Conservation (phyloP, 2,113 vertebrate species). For the Prietella phreatophila region DNA sequence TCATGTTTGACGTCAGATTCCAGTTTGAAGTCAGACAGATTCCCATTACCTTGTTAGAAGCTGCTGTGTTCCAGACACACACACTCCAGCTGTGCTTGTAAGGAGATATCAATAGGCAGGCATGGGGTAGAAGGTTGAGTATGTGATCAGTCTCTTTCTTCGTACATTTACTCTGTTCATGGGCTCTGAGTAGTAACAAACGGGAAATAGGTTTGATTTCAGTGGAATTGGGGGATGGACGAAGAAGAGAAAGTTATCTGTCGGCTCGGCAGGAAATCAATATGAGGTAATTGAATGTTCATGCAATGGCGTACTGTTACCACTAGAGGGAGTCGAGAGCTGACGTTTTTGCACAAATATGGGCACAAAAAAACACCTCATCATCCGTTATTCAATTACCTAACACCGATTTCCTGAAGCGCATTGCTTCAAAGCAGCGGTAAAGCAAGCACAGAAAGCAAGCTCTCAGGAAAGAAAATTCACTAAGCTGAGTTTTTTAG, state of each 20-base stretch:
- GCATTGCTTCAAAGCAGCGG: neutral
- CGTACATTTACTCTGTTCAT: conserved; percentile 22
- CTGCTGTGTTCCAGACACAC: conserved; percentile 10
- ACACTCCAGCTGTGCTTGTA: conserved; percentile 21
- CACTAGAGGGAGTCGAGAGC: conserved; percentile 38
- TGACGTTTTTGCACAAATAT: conserved; percentile 11
- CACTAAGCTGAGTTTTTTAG: neutral
- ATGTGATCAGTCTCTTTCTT: conserved; percentile 14
- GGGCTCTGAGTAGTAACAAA: conserved; percentile 21
- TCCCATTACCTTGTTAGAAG: conserved; percentile 20
- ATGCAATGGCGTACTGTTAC: conserved; percentile 3
- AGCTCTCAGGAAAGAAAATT: neutral
- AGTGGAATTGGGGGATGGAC: neutral
- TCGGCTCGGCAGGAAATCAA: conserved; percentile 21
- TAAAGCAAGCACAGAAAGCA: neutral
- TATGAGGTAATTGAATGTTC: conserved; percentile 28
- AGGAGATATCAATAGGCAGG: conserved; percentile 35
- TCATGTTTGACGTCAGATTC: conserved; percentile 20
- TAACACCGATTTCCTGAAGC: neutral
- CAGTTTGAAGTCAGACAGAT: conserved; percentile 41
- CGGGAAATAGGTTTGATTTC: conserved; percentile 23
- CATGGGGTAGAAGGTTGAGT: conserved; percentile 4
- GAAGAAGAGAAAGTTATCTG: conserved; percentile 21
- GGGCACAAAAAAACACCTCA: neutral
- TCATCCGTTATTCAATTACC: neutral